These are phyloP conservation scores for Holothuria glaberrima DNA, from an alignment of 35 echinoderm and acorn worm species.

Conservation along the genomic window DNA sequence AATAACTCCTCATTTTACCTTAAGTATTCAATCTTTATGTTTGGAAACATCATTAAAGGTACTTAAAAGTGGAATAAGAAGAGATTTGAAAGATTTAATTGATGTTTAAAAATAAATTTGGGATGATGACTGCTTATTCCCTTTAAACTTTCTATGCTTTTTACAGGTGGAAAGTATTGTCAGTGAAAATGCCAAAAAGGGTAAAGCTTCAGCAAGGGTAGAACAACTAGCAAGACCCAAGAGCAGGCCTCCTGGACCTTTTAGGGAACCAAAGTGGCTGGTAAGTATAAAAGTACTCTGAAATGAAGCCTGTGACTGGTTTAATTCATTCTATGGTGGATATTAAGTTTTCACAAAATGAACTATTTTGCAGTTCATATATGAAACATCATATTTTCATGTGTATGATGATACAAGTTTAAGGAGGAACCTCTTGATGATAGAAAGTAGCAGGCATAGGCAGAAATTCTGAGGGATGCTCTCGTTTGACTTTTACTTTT, in stretches of 20 bases:
- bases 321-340: background rate
- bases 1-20: too few relatives aligned
- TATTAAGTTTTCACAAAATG: background rate
- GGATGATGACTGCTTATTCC: too few relatives aligned
- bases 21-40: too few relatives aligned
- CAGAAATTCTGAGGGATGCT: too few relatives aligned
- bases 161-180: slow-evolving; percentile 84
- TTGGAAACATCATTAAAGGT: too few relatives aligned
- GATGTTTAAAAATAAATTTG: too few relatives aligned
- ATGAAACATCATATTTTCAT: background rate
- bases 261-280: slow-evolving; percentile 95
- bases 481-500: too few relatives aligned
- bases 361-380: background rate
- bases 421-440: background rate
- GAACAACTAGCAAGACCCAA: slow-evolving; percentile 84
- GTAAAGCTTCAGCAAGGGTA: slow-evolving; percentile 72
- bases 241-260: slow-evolving; percentile 84
- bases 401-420: background rate
- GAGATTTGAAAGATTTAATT: too few relatives aligned
- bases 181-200: slow-evolving; percentile 74
- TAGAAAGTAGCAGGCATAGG: background rate
- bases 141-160: slow-evolving; percentile 9
- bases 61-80: too few relatives aligned
- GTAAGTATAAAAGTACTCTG: slow-evolving; percentile 67
- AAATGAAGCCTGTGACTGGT: background rate